Percentiles rank a stretch among this genome's conserved stretches.
phyloP scores from a whole-genome alignment of 2,888 invertebrate species.

The Pecten maximus region DNA sequence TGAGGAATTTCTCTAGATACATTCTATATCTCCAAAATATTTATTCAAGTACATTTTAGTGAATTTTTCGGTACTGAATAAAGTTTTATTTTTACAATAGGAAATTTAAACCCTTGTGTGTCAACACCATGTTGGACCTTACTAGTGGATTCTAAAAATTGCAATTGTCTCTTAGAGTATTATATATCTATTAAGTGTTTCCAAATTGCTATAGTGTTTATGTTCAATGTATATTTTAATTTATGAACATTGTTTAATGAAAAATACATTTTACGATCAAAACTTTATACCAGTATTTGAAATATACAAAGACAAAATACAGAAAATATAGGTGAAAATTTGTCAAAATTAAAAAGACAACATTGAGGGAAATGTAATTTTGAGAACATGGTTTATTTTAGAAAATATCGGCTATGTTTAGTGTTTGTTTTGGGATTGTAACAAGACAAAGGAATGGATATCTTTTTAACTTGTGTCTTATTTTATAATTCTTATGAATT shows the following conservation, averaged over 20 bases:
- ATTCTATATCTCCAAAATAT: background rate
- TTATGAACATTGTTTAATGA: too few species aligned
- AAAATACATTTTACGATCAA: too few species aligned
- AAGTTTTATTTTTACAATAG: background rate
- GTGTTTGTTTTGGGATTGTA: background rate
- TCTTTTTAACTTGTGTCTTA: background rate
- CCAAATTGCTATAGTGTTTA: background rate
- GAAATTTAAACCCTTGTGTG: background rate
- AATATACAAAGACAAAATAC: too few species aligned
- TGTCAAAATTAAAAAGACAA: too few species aligned
- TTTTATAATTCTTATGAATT: background rate
- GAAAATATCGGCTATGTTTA: background rate
- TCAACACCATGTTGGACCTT: background rate
- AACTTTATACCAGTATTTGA: too few species aligned
- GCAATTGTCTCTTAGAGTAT: background rate
- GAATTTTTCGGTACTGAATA: background rate
- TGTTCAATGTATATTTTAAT: background rate
- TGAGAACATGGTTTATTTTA: background rate
- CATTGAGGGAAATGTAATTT: too few species aligned
- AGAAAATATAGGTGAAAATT: too few species aligned
- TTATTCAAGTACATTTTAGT: slow-evolving; percentile 32
- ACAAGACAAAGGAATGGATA: too few species aligned
- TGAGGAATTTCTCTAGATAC: background rate
- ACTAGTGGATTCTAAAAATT: background rate
- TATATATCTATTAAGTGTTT: background rate